Base-by-base conservation (phyloP, 2,113 vertebrate genomes). In the Chloebia gouldiae region DNA sequence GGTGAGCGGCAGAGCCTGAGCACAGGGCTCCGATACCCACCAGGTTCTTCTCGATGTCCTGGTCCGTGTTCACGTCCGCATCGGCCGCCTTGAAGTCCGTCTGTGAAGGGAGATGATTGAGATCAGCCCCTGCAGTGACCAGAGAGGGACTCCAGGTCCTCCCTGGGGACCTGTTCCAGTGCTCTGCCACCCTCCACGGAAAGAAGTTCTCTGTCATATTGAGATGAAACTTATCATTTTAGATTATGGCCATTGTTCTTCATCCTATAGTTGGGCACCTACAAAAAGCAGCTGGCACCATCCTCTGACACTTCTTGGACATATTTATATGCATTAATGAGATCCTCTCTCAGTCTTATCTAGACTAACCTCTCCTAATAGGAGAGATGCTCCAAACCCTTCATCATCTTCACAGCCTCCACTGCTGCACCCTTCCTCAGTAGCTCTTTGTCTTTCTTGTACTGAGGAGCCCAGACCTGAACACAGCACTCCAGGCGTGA, bases 11-110 rank as follows among this genome's bases (percentile, higher is more conserved):
- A 54, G 60, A 27, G 50, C 28, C 27, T 0, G 11, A 10, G 2
- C 1, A 0, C 2, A 0, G 27, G 20, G 56, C n/a, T 24, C 24
- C 1, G 20, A 6, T 17, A 96, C 97, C 90, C 96, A 99, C 98
- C 98, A 98, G 59, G 85, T 97, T 97, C 86, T 97, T 97, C 92
- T 98, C 98, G 20, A 98, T 98, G n/a, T 98, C 97, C 77, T 98
- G 97, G 39, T 98, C 97, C 3, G 98, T 98, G 97, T 56, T 98
- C 78, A 92, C 94, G 1, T 97, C 94, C 3, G 57, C 85, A 7
- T 98, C 98, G 2, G 97, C 91, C 0, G 97, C 97, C 96, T 97
- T 98, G 92, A 98, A 97, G 53, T 98, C 98, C 0, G 98, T 98
- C 98, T 99, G 96, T 24, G 79, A 86, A 54, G 73, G 68, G 53